Base-by-base conservation (phyloP, 2,113 vertebrate species). In the Odocoileus virginianus region DNA sequence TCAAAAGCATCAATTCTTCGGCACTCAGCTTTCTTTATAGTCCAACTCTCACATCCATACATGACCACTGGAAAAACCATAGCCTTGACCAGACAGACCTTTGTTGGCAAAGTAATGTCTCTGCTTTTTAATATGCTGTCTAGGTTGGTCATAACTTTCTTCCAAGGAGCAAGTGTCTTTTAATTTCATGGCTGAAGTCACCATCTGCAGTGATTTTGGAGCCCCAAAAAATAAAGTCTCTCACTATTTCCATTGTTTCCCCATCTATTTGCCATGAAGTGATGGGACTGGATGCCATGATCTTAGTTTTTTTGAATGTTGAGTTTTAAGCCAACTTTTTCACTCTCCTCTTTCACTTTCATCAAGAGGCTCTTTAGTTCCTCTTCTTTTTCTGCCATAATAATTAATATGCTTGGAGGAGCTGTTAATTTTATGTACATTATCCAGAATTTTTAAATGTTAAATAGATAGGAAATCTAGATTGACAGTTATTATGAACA, bases 1-100 rank as follows among this genome's bases (percentile, higher is more conserved):
- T 40, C n/a, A 71, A 71, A 40, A 71, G n/a, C 67, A 71, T 71
- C n/a, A 21, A 10, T 40, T 71, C n/a, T 71, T 36, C 4, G 0
- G 64, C 1, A 0, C n/a, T 71, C 17, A 23, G n/a, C 19, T 23
- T 71, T 71, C n/a, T 71, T 71, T 23, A 12, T 12, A 6, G 19
- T 71, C 64, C 64, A 36, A 23, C 0, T 10, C 64, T 71, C 1
- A 71, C n/a, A 71, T 71, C n/a, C 64, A 36, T 36, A 71, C 9
- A 23, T 71, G 64, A 36, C n/a, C 5, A 0, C n/a, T 21, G 19
- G 67, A 23, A 40, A 71, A 71, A 71, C 67, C 67, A 71, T 40
- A 71, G 67, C n/a, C 6, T 36, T 71, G 67, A 71, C 67, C 23
- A 40, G 67, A 40, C 0, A 1, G 19, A 40, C 19, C n/a, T 71